These are phyloP conservation scores for Limnephilus marmoratus DNA, from an alignment of 2,888 invertebrate species.

Conservation along the genomic window DNA sequence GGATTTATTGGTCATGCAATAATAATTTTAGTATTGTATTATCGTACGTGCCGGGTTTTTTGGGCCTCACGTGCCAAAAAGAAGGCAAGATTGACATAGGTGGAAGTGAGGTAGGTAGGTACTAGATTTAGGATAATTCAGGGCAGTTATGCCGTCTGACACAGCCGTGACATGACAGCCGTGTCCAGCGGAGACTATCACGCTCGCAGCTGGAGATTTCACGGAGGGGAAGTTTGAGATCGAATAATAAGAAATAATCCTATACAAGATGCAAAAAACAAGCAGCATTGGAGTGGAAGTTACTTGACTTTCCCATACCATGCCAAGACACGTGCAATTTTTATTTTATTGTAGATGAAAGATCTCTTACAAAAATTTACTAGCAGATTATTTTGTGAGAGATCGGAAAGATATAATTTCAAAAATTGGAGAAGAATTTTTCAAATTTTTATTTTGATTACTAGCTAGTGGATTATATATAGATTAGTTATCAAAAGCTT, in stretches of 20 bases:
- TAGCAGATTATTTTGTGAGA: background rate
- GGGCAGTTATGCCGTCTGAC: slow-evolving; percentile 61
- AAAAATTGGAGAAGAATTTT: too few species aligned
- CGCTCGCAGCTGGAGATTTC: slow-evolving; percentile 62
- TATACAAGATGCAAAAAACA: slow-evolving; percentile 43
- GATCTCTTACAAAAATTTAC: background rate
- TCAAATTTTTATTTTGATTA: too few species aligned
- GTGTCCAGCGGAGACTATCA: slow-evolving; percentile 59
- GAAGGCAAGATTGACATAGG: background rate
- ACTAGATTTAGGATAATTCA: slow-evolving; percentile 20
- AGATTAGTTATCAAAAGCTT: too few species aligned
- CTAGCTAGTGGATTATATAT: too few species aligned
- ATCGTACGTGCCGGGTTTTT: background rate
- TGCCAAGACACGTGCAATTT: background rate
- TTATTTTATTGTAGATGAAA: background rate
- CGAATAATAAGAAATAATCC: slow-evolving; percentile 52
- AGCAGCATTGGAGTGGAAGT: background rate
- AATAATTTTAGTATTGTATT: background rate
- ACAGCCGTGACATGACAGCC: slow-evolving; percentile 38
- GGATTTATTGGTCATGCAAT: background rate
- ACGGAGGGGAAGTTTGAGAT: slow-evolving; percentile 37
- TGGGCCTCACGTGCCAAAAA: background rate
- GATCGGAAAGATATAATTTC: too few species aligned
- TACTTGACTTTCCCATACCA: background rate
- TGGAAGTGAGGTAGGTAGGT: background rate